Evolutionary conservation across 2,797 vertebrate genomes (phyloP).

Genomic region (Pitangus sulphuratus): DNA sequence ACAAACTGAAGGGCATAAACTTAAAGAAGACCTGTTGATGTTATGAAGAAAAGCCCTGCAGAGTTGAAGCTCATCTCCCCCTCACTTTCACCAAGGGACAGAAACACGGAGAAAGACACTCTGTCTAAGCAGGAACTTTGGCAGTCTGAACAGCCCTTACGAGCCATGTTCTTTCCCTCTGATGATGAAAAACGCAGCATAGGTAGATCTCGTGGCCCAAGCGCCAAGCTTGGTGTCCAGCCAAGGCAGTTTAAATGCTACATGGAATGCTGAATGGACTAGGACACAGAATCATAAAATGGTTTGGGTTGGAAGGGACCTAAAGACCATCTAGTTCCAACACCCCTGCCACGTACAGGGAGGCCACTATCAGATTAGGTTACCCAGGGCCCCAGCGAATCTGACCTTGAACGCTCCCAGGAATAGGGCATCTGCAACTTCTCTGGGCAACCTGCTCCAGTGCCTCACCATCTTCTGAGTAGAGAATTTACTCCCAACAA

Average conservation of each 20-base stretch:
- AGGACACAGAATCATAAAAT: neutral
- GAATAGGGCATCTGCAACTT: neutral
- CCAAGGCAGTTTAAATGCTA: neutral
- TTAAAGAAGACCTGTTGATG: neutral
- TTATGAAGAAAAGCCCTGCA: neutral
- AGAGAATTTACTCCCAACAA: neutral
- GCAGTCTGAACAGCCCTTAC: neutral
- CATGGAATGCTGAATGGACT: neutral
- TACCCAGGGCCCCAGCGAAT: neutral
- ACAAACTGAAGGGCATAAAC: neutral
- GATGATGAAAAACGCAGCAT: neutral
- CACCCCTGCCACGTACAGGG: fast-evolving
- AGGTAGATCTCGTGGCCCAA: neutral
- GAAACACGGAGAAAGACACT: neutral
- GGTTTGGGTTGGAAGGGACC: neutral
- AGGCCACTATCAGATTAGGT: neutral
- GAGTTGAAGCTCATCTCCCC: neutral
- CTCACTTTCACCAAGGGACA: neutral
- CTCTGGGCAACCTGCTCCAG: neutral
- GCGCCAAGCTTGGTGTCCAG: neutral
- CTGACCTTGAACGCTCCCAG: neutral
- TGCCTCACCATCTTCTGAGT: neutral
- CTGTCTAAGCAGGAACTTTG: neutral
- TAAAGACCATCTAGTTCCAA: neutral
- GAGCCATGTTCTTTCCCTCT: neutral